A percentile compares a stretch with the other conserved stretches of the same genome.
These are phyloP conservation scores for Trichogramma evanescens DNA, from an alignment of 2,888 invertebrate species.

Conservation along the genomic window DNA sequence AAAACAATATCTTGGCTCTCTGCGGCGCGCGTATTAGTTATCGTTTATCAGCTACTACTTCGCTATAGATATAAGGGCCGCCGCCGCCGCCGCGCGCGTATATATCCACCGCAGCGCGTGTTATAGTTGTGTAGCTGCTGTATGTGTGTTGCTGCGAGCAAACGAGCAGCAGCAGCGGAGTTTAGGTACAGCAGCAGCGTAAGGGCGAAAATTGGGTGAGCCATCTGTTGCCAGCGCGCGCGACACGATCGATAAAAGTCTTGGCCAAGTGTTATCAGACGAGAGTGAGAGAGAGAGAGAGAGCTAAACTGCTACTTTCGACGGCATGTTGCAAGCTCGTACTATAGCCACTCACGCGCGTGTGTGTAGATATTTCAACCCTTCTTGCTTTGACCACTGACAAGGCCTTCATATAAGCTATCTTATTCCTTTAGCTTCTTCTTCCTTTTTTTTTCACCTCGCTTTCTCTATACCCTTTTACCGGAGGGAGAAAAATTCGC, in stretches of 20 bases:
- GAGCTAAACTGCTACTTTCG: conserved; percentile 37
- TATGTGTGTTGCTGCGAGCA: background rate
- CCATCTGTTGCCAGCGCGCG: conserved; percentile 43
- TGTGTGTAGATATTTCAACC: background rate
- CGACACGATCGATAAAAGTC: conserved; percentile 46
- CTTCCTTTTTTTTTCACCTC: background rate
- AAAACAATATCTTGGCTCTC: conserved; percentile 38
- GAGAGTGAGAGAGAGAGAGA: background rate
- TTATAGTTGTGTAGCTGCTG: too few species aligned
- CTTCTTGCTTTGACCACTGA: background rate
- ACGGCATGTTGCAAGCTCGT: conserved; percentile 27
- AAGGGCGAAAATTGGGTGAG: conserved; percentile 41
- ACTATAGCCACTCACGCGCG: too few species aligned
- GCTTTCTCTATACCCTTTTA: background rate
- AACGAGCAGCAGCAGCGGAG: background rate
- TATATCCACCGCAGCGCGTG: background rate
- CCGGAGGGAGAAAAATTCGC: too few species aligned
- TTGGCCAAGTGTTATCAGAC: conserved; percentile 44
- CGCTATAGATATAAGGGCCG: background rate
- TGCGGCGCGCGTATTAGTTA: conserved; percentile 40
- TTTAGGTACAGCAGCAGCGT: conserved; percentile 20
- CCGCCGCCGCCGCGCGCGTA: background rate
- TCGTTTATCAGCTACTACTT: conserved; percentile 37
- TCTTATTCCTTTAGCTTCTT: background rate
- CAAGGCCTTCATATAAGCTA: background rate